Evolutionary conservation across 2,797 vertebrate genomes (phyloP).

Genomic region (Falco rusticolus): DNA sequence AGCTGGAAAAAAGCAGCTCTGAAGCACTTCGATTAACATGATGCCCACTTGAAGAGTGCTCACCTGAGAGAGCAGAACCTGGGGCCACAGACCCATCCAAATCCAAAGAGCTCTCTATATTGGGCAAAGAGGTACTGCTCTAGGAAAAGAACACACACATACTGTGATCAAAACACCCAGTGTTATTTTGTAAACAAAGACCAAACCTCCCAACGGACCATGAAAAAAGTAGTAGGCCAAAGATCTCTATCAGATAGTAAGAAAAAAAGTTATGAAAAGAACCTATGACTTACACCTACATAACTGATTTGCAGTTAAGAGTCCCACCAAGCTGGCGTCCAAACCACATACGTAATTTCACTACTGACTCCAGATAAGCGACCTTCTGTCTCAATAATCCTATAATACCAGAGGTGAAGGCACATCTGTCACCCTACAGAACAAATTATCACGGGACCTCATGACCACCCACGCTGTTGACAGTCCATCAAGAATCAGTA

Average conservation of each 20-base stretch:
- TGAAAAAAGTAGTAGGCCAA: not conserved
- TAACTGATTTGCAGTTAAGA: not conserved
- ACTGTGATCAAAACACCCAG: not conserved
- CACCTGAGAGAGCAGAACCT: not conserved
- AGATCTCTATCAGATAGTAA: not conserved
- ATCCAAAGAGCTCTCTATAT: not conserved
- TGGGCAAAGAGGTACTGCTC: not conserved
- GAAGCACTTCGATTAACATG: not conserved
- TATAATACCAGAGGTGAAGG: not conserved
- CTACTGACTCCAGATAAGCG: not conserved
- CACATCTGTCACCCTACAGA: not conserved
- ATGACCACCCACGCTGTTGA: accelerated
- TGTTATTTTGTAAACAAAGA: not conserved
- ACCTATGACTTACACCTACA: not conserved
- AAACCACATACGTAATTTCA: not conserved
- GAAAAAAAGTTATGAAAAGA: not conserved
- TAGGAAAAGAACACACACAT: not conserved
- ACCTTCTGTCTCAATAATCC: not conserved
- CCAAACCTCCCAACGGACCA: not conserved
- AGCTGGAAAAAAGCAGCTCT: not conserved
- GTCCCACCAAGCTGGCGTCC: not conserved
- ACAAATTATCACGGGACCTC: not conserved
- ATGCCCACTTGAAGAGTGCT: not conserved
- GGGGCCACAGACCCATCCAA: not conserved
- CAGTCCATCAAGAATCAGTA: accelerated